Percentiles rank a stretch among this genome's conserved stretches.
Conservation (phyloP, 2,113 vertebrate species). For the Rhagologus leucostigma region DNA sequence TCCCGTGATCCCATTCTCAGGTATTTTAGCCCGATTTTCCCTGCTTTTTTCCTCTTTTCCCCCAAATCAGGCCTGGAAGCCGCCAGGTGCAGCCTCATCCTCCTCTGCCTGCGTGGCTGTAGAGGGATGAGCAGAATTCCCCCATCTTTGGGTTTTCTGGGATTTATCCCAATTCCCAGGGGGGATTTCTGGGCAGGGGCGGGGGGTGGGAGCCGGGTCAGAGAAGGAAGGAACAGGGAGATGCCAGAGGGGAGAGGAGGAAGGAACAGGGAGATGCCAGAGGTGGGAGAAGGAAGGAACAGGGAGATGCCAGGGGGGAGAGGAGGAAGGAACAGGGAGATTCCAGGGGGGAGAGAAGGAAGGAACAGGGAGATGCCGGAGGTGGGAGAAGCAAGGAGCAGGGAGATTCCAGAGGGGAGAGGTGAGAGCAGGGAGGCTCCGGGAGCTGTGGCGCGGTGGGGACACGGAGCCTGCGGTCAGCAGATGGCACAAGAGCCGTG, state of each 20-base stretch:
- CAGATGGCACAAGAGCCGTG: slow-evolving; percentile 42
- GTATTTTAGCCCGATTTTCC: accelerated
- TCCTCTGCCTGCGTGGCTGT: background rate
- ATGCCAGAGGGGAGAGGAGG: no score
- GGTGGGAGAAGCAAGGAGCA: background rate
- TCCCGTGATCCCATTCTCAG: background rate
- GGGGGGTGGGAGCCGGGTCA: accelerated
- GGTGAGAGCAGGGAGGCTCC: background rate
- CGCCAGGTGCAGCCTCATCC: accelerated
- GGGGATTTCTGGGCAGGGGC: background rate
- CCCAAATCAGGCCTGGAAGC: background rate
- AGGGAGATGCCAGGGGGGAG: no score
- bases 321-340: no score
- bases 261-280: no score
- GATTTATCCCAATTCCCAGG: background rate
- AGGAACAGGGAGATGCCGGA: no score
- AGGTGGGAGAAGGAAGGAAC: no score
- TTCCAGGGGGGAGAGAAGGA: no score
- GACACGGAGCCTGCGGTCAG: background rate
- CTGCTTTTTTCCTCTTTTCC: background rate
- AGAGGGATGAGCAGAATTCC: no score
- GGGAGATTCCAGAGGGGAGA: background rate
- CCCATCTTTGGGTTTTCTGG: background rate
- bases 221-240: no score
- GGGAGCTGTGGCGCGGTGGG: accelerated